Evolutionary conservation across 2,113 vertebrate genomes (phyloP).

Genomic region (Strix aluco): DNA sequence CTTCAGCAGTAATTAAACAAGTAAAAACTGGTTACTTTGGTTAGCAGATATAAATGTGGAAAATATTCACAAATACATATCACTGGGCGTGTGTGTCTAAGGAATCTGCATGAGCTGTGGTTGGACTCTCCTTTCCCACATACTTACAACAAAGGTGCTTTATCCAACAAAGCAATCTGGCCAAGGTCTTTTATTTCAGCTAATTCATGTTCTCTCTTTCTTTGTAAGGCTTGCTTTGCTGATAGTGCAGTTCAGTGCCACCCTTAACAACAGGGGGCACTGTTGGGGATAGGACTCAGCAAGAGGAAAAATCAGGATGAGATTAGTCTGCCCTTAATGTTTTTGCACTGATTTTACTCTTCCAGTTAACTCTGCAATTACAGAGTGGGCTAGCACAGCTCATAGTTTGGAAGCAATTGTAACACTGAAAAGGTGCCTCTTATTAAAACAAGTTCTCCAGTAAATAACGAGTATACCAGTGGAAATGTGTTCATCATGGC

Average conservation of each 20-base stretch:
- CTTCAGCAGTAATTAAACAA: conserved; percentile 63
- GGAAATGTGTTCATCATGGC: neutral
- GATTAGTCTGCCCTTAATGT: neutral
- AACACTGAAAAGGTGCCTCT: neutral
- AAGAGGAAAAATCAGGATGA: neutral
- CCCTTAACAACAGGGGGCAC: neutral
- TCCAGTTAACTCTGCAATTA: neutral
- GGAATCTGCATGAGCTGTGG: conserved; percentile 66
- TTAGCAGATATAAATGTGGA: conserved; percentile 61
- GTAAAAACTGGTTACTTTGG: conserved; percentile 69
- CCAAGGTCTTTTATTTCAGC: conserved; percentile 55
- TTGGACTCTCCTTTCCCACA: conserved; percentile 61
- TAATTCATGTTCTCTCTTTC: conserved; percentile 14
- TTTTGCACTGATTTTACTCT: neutral
- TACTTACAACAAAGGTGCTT: conserved; percentile 65
- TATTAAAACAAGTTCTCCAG: neutral
- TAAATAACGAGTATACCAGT: neutral
- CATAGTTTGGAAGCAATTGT: neutral
- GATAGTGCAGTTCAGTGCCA: neutral
- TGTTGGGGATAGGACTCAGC: neutral
- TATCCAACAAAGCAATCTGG: conserved; percentile 54
- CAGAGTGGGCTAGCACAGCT: neutral
- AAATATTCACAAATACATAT: conserved; percentile 37
- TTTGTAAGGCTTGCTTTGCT: neutral
- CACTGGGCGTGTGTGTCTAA: conserved; percentile 57